Evolutionary conservation across 2,888 invertebrate species (phyloP).

Genomic region (Polymixis flavicincta): DNA sequence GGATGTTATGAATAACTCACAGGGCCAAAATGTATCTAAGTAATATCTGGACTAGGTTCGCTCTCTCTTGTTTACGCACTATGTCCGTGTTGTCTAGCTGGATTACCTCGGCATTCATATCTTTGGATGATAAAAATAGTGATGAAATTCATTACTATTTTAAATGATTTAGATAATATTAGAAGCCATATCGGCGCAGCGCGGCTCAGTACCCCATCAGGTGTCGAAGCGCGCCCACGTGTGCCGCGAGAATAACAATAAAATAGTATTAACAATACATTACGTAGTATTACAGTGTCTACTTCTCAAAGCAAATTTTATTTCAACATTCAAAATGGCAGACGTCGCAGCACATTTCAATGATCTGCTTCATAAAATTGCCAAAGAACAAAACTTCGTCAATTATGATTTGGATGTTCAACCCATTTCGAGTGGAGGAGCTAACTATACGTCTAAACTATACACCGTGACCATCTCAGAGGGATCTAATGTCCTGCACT

Average conservation of each 20-base stretch:
- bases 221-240: constrained; percentile 7
- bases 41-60: no score
- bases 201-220: neutral
- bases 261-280: neutral
- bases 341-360: constrained; percentile 31
- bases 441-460: constrained; percentile 72
- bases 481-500: constrained; percentile 60
- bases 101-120: neutral
- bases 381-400: constrained; percentile 58
- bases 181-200: neutral
- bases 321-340: constrained; percentile 38
- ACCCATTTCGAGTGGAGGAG: constrained; percentile 69
- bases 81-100: neutral
- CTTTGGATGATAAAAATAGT: neutral
- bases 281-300: neutral
- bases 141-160: neutral
- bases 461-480: constrained; percentile 62
- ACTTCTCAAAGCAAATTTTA: neutral
- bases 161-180: neutral
- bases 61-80: neutral
- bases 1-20: no score
- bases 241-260: neutral
- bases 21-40: no score
- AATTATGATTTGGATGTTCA: constrained; percentile 61
- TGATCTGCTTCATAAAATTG: constrained; percentile 57